These are phyloP conservation scores for Odocoileus hemionus DNA, from an alignment of 2,113 vertebrate genomes.

Conservation along the genomic window DNA sequence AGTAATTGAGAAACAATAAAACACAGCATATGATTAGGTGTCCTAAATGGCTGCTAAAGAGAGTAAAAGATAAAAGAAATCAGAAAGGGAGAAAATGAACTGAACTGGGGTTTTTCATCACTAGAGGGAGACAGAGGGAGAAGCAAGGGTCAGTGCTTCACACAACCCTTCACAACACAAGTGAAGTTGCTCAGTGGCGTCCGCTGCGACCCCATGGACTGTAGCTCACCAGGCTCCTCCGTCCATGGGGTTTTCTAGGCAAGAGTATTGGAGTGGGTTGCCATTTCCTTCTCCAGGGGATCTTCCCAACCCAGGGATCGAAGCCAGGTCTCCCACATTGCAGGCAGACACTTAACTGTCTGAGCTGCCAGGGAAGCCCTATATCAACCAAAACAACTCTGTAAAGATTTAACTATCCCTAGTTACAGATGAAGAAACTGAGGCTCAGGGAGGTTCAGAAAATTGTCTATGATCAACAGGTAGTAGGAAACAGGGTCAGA, in stretches of 20 bases:
- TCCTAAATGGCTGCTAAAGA: neutral
- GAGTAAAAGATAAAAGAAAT: neutral
- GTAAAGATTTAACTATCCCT: neutral
- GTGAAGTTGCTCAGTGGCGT: neutral
- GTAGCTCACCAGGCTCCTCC: neutral
- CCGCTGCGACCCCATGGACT: neutral
- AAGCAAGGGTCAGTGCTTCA: neutral
- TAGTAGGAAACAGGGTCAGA: neutral
- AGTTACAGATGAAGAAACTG: neutral
- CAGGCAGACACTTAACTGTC: rapidly evolving
- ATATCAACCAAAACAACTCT: neutral
- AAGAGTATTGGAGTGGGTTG: neutral
- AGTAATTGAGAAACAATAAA: conserved; percentile 44
- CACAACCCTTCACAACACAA: neutral
- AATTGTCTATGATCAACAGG: neutral
- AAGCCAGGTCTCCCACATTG: neutral
- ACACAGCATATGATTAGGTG: neutral
- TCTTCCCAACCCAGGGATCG: neutral
- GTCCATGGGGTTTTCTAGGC: neutral
- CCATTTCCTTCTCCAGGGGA: neutral
- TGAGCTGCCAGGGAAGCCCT: neutral
- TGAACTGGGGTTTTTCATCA: neutral
- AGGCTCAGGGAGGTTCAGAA: neutral
- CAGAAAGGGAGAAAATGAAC: neutral
- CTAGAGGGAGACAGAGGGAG: conserved; percentile 23